Evolutionary conservation across 1,140 invertebrate genomes (phyloP).

Genomic region (Pseudomyrmex gracilis): DNA sequence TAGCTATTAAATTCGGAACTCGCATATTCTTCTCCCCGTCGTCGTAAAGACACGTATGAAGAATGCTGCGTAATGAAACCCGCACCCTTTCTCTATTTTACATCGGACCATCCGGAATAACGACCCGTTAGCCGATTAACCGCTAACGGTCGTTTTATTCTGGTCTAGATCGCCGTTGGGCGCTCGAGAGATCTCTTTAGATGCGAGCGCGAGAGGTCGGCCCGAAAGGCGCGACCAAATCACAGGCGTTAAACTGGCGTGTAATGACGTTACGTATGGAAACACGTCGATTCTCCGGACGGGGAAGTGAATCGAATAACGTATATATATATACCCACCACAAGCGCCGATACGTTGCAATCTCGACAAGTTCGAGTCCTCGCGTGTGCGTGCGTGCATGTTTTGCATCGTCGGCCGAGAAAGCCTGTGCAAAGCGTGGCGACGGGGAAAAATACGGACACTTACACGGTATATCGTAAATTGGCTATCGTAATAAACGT

Average conservation of each 20-base stretch:
- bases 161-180: slow-evolving; percentile 18
- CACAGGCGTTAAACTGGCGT: slow-evolving; percentile 72
- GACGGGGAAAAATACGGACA: slow-evolving; percentile 11
- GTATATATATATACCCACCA: slow-evolving; percentile 10
- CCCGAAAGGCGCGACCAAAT: slow-evolving; percentile 57
- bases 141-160: slow-evolving; percentile 45
- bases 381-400: neutral
- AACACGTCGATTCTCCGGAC: slow-evolving; percentile 52
- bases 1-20: slow-evolving; percentile 40
- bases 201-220: slow-evolving; percentile 11
- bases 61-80: slow-evolving; percentile 34
- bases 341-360: slow-evolving; percentile 27
- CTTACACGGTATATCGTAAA: slow-evolving; percentile 71
- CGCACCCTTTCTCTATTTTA: slow-evolving; percentile 38
- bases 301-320: slow-evolving; percentile 60
- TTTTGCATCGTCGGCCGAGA: slow-evolving; percentile 1
- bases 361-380: neutral
- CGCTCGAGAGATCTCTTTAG: neutral
- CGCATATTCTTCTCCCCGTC: neutral
- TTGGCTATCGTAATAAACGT: slow-evolving; percentile 78
- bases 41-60: slow-evolving; percentile 2
- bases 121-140: slow-evolving; percentile 57
- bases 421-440: neutral
- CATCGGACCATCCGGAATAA: neutral
- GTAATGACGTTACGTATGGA: slow-evolving; percentile 72